Base-by-base conservation (phyloP, 2,888 invertebrate genomes). In the Smittia aterrima region DNA sequence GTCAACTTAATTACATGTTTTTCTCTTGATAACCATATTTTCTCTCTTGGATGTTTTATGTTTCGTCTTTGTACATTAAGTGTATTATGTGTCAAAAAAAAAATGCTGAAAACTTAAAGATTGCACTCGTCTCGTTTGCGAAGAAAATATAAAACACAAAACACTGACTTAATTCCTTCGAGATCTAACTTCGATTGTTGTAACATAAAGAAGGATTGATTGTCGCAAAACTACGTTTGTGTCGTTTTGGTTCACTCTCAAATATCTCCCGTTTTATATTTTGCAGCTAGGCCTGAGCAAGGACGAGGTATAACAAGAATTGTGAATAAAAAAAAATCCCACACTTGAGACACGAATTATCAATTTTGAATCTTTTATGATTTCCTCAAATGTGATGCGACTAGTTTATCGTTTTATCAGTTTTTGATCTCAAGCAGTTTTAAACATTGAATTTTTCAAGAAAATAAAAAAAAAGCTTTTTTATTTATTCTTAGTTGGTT, bases 261-360 rank as follows among this genome's bases (percentile, higher is more conserved):
- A 64, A 64, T 58, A 24, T 64, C 4, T 64, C 24, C 32, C 27
- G 47, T 74, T 64, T 72, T 18, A 11, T 47, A 87, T 89, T 88
- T 87, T 89, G 87, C 90, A 92, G 92, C 91, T 92, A 91, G 92
- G 91, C 91, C 91, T 92, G 92, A 92, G 92, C 89, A 91, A 91
- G 89, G 92, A 92, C 87, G 92, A 92, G 92, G 92, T 92, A 90
- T 86, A 86, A 77, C 78, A 79, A 80, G 40, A 72, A 62, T 54
- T 27, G 41, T 47, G 58, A 58, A 58, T 22, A 58, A 58, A 58
- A 22, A 47, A 38, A 38, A 7, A 47, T 3, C 16, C 18, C 9
- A 64, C 25, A 64, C 25, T 27, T 27, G 64, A 64, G n/a, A 64
- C 64, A 24, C 64, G n/a, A n/a, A 22, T 64, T 64, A 25, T 20